A percentile compares a stretch with the other conserved stretches of the same genome.
These are phyloP conservation scores for Bombus affinis DNA, from an alignment of 1,140 invertebrate species.

Conservation along the genomic window DNA sequence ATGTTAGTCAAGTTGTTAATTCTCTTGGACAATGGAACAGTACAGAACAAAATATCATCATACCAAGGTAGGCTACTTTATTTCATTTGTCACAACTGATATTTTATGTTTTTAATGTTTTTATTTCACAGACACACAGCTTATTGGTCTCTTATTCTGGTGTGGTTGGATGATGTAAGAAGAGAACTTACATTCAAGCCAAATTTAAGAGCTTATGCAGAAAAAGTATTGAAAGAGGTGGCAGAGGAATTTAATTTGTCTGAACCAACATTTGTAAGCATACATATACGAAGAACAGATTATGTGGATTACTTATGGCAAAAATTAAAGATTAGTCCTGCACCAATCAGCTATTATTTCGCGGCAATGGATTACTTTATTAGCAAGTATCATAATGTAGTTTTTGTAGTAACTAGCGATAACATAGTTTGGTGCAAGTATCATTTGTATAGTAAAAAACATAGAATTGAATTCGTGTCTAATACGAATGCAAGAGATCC, in stretches of 20 bases:
- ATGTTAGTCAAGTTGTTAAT: conserved; percentile 80
- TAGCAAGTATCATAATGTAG: conserved; percentile 81
- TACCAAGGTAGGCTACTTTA: conserved; percentile 79
- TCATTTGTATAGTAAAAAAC: conserved; percentile 78
- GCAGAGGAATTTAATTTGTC: conserved; percentile 72
- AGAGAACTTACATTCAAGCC: conserved; percentile 84
- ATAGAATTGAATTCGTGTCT: conserved; percentile 83
- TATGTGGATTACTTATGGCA: conserved; percentile 84
- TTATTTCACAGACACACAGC: conserved; percentile 78
- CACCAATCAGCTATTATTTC: conserved; percentile 83
- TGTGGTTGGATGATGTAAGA: conserved; percentile 84
- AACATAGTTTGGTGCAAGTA: conserved; percentile 85
- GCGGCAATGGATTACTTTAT: conserved; percentile 84
- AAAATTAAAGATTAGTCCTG: conserved; percentile 81
- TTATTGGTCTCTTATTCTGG: conserved; percentile 83
- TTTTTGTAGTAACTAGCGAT: conserved; percentile 86
- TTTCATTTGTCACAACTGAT: background rate
- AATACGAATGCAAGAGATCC: conserved; percentile 79
- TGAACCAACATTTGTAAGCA: conserved; percentile 82
- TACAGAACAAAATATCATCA: conserved; percentile 84
- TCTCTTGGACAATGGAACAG: conserved; percentile 84
- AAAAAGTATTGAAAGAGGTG: conserved; percentile 79
- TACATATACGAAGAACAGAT: conserved; percentile 86
- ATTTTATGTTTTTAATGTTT: background rate
- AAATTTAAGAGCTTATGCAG: conserved; percentile 80